Base-by-base conservation (phyloP, 2,113 vertebrate species). In the Xenus cinereus region DNA sequence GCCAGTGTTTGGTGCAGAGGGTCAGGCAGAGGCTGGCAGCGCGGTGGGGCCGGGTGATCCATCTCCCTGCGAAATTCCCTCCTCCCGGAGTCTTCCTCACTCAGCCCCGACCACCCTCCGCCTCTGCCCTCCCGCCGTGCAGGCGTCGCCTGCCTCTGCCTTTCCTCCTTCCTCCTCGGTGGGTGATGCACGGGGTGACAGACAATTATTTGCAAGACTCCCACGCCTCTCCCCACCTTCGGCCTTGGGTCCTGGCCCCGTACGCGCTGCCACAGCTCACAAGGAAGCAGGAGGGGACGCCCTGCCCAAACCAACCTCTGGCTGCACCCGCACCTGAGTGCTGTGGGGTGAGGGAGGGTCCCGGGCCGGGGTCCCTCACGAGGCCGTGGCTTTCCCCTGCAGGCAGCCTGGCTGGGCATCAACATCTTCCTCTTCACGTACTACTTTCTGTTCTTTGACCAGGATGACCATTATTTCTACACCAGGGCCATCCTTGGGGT, bases 401-500 rank as follows among this genome's bases (percentile, higher is more conserved):
- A 99, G 99, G 97, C 97, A 64, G 97, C 98, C 78, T 99, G 99
- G 99, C 97, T 99, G 98, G 98, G 92, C 69, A 98, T 99, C 97
- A 99, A 99, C 93, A 96, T 98, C 82, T 99, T 99, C 91, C 95
- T 99, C 45, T 99, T 99, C 94, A 97, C 98, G 1, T 97, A 97
- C 84, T 98, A 97, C 85, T 99, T 99, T 94, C 66, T 98, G 32
- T 93, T 96, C 26, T 99, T 99, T 81, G 98, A 99, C 62, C 64
- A 23, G 72, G 94, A 95, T 0, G 91, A 98, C 9, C 69, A 57
- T 24, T 99, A 98, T 96, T 98, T 96, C 96, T 99, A 99, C 97
- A 99, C 99, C 22, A 98, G 99, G 76, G 97, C 98, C 94, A 97
- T 99, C 60, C 93, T 99, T 1, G 98, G 98, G 97, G 99, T 99